Evolutionary conservation across 2,797 vertebrate genomes (phyloP).

Genomic region (Valencia hispanica): DNA sequence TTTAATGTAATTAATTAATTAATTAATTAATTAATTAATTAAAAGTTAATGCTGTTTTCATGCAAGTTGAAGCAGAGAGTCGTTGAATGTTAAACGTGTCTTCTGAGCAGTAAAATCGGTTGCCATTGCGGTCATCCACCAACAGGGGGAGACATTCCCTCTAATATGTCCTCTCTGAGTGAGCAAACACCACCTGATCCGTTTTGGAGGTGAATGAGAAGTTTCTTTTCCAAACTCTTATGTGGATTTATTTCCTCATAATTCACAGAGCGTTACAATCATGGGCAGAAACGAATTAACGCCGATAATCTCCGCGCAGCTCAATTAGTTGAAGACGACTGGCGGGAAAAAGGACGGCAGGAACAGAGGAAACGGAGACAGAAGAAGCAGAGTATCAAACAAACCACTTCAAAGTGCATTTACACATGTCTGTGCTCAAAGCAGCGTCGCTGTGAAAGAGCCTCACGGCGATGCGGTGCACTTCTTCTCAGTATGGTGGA

Average conservation of each 20-base stretch:
- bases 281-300: neutral
- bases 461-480: constrained; percentile 47
- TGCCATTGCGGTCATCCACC: constrained; percentile 46
- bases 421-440: constrained; percentile 23
- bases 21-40: too few species aligned
- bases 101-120: neutral
- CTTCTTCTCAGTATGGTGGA: constrained; percentile 66
- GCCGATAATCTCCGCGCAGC: neutral
- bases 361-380: constrained; percentile 54
- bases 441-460: constrained; percentile 35
- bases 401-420: constrained; percentile 62
- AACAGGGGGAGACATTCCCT: constrained; percentile 74
- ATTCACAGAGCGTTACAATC: neutral
- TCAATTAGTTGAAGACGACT: constrained; percentile 22
- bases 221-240: neutral
- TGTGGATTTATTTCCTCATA: neutral
- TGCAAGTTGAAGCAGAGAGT: neutral
- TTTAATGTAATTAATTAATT: too few species aligned
- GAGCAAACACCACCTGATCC: neutral
- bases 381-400: constrained; percentile 52
- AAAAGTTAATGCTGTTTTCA: too few species aligned
- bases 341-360: constrained; percentile 49
- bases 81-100: neutral
- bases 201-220: neutral
- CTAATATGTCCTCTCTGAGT: constrained; percentile 27